Percentiles rank a stretch among this genome's conserved stretches.
phyloP scores from a whole-genome alignment of 2,113 vertebrate genomes.

The Otis tarda region DNA sequence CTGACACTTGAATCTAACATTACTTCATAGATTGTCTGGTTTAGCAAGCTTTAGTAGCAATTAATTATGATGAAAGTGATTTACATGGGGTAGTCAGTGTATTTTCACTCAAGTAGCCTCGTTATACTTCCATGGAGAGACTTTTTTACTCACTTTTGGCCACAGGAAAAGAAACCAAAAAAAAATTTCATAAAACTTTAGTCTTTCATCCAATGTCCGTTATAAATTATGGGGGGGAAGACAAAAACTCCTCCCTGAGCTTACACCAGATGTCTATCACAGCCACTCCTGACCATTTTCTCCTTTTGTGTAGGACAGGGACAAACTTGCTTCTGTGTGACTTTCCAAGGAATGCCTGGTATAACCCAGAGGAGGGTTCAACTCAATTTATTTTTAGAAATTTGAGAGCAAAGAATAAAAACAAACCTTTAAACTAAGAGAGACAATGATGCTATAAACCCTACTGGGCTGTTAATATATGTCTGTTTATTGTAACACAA shows the following conservation, averaged over 20 bases:
- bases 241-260: not conserved
- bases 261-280: not conserved
- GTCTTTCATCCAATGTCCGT: not conserved
- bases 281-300: not conserved
- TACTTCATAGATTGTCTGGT: not conserved
- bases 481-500: constrained; percentile 60
- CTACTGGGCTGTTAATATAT: not conserved
- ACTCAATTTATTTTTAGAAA: constrained; percentile 47
- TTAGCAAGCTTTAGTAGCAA: not conserved
- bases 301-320: not conserved
- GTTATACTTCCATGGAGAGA: not conserved
- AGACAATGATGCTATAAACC: constrained; percentile 46
- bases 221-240: not conserved
- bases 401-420: constrained; percentile 19
- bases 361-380: not conserved
- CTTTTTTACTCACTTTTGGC: not conserved
- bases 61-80: not conserved
- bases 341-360: not conserved
- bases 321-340: not conserved
- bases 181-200: not conserved
- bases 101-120: not conserved
- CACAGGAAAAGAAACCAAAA: not conserved
- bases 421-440: constrained; percentile 34
- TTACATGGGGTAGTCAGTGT: not conserved
- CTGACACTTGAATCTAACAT: not conserved